Evolutionary conservation across 2,888 invertebrate genomes (phyloP), one percentile per base, ranked within the genome.

Genomic region (Hyposoter dolosus): DNA sequence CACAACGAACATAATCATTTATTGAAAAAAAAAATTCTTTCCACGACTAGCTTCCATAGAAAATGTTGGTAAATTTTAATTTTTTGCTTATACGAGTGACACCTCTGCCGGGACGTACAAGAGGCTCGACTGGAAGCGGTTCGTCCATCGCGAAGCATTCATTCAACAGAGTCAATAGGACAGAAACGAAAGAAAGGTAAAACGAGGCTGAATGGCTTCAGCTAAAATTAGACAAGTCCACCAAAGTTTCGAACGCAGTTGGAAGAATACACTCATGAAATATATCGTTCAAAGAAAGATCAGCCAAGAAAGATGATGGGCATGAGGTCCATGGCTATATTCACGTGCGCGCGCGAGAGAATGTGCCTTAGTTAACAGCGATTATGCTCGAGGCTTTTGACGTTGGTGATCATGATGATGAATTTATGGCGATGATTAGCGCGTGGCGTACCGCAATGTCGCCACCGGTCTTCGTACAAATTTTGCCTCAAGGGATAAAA

Each of bases 371-470:
- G 88, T 88, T 87, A 84, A 82, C 81, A 82, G 90, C 89, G 89
- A 92, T 91, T 90, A 90, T 88, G 87, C 90, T 89, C 85, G 82
- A 77, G 85, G 79, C 86, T 87, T 86, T 87, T 80, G 85, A 88
- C 87, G 88, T 83, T 87, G 91, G 90, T 89, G 90, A 90, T 91
- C 90, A 91, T 90, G 89, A 90, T 91, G 90, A 91, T 92, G 89
- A 91, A 92, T 92, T 92, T 91, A 92, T 90, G 91, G 90, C 88
- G 90, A 90, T 90, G 90, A 92, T 92, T 92, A 92, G 90, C 90
- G 88, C 87, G 86, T 86, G 85, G 88, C 89, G 87, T 90, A 88
- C 91, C 90, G 88, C 89, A 89, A 89, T 88, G 89, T 91, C 89
- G 91, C 91, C 91, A 91, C 91, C 77, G 90, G 91, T 91, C 90